Conservation (phyloP, 2,888 invertebrate species). For the Andrena fulva region DNA sequence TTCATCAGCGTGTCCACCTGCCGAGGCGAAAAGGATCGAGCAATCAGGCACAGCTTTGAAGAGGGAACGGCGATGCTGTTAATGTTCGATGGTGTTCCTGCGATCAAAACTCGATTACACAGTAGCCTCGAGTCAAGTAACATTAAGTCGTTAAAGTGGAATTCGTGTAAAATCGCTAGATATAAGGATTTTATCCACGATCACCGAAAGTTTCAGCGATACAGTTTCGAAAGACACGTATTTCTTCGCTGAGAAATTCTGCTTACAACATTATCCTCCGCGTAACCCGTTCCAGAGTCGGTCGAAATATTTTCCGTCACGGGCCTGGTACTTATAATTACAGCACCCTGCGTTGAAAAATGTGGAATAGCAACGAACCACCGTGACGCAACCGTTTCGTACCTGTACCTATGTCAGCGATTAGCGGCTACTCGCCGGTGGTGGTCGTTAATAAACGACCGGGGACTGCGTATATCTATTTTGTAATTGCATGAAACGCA, state of each 20-base stretch:
- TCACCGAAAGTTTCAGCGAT: not conserved
- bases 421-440: conserved; percentile 7
- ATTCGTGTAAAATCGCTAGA: too few relatives aligned
- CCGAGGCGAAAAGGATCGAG: conserved; percentile 11
- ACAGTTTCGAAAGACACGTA: not conserved
- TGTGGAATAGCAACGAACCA: conserved; percentile 10
- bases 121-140: too few relatives aligned
- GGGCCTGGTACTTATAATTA: conserved; percentile 28
- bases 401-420: conserved; percentile 15
- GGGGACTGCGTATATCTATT: conserved; percentile 9
- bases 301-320: conserved; percentile 9
- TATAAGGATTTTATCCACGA: not conserved
- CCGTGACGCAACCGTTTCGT: conserved; percentile 31
- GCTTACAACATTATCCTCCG: not conserved
- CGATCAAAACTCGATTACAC: not conserved
- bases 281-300: not conserved
- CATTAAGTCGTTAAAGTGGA: too few relatives aligned
- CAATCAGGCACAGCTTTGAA: conserved; percentile 1
- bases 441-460: conserved; percentile 41
- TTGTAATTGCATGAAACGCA: conserved; percentile 31
- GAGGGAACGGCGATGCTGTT: conserved; percentile 11
- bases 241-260: not conserved
- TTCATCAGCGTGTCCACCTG: conserved; percentile 20
- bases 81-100: not conserved
- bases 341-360: conserved; percentile 22